A percentile compares a stretch with the other conserved stretches of the same genome.
These are phyloP conservation scores for Lepeophtheirus salmonis DNA, from an alignment of 1,140 invertebrate species.

Conservation along the genomic window DNA sequence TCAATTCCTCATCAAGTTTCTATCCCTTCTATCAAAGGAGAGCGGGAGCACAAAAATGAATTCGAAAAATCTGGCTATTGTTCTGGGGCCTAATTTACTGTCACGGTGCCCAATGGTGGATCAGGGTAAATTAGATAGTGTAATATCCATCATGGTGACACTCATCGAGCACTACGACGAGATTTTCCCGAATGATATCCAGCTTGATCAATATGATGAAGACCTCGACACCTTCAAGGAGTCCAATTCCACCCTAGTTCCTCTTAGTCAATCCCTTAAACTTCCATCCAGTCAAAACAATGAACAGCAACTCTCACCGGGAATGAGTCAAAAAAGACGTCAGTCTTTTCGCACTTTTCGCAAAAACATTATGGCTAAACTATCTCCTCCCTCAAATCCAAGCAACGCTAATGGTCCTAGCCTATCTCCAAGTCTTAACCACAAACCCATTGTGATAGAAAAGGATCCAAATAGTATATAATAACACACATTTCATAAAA, in stretches of 20 bases:
- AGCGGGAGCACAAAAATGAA: slow-evolving; percentile 3
- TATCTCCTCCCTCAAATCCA: not conserved
- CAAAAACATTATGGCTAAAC: not conserved
- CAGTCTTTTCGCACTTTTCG: not conserved
- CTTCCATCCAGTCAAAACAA: not conserved
- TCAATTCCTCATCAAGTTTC: slow-evolving; percentile 13
- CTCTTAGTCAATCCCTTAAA: not conserved
- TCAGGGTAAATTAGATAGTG: not conserved
- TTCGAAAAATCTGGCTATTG: slow-evolving; percentile 4
- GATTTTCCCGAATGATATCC: slow-evolving; percentile 7
- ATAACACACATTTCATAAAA: too few relatives aligned
- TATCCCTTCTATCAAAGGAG: not conserved
- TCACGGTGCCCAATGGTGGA: not conserved
- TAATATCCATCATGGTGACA: not conserved
- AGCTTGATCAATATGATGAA: not conserved
- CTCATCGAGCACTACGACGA: slow-evolving; percentile 6
- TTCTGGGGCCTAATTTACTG: slow-evolving; percentile 3
- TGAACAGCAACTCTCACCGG: not conserved
- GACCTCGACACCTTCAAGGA: not conserved
- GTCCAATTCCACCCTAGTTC: not conserved
- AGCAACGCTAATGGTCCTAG: not conserved
- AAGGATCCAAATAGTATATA: not conserved
- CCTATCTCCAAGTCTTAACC: not conserved
- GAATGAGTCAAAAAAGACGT: not conserved
- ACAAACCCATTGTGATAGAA: not conserved